Percentiles rank a stretch among this genome's conserved stretches.
phyloP scores from a whole-genome alignment of 2,797 vertebrate species.

The Cuniculus paca region DNA sequence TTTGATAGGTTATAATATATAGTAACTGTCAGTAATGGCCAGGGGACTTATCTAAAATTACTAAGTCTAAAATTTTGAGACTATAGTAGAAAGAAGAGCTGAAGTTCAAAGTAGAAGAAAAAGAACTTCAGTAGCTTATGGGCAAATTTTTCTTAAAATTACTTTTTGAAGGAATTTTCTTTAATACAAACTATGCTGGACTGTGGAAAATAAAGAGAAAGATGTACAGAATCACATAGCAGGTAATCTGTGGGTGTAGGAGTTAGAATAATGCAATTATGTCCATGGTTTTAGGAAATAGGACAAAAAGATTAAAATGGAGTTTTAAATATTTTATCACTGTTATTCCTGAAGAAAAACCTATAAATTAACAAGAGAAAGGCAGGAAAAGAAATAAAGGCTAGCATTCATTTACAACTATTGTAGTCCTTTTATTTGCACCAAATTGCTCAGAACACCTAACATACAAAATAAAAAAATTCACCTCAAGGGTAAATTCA shows the following conservation, averaged over 20 bases:
- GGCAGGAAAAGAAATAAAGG: neutral
- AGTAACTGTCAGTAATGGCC: neutral
- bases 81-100: neutral
- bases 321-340: neutral
- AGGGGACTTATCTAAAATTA: slow-evolving; percentile 61
- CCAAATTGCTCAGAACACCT: neutral
- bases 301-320: neutral
- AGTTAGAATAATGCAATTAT: slow-evolving; percentile 27
- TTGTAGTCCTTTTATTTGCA: neutral
- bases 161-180: slow-evolving; percentile 53
- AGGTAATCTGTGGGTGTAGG: neutral
- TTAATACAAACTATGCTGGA: slow-evolving; percentile 47
- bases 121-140: slow-evolving; percentile 21
- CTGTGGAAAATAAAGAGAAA: slow-evolving; percentile 40
- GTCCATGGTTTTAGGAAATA: slow-evolving; percentile 64
- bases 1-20: neutral
- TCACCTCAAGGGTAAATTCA: neutral
- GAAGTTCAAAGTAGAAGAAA: slow-evolving; percentile 63
- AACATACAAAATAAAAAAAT: neutral
- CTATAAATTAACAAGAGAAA: slow-evolving; percentile 42
- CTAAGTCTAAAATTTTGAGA: slow-evolving; percentile 11
- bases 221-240: neutral
- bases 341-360: neutral
- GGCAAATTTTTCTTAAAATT: slow-evolving; percentile 20
- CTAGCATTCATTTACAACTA: neutral